Conservation (phyloP, 2,888 invertebrate species). For the Sesia apiformis region DNA sequence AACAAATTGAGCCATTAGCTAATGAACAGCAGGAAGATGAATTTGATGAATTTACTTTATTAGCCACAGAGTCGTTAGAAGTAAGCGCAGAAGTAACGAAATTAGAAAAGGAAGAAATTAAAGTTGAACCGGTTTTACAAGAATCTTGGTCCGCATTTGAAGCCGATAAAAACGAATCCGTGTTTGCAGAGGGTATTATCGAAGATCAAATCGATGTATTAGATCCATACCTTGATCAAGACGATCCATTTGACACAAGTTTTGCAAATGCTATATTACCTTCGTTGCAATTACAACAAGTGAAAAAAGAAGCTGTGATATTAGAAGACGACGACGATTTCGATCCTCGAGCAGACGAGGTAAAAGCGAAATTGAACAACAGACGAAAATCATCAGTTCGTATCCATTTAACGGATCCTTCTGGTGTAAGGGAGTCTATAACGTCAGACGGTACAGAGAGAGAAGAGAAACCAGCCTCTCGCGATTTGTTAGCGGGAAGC, state of each 20-base stretch:
- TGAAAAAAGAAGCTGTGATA: constrained; percentile 49
- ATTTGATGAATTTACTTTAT: constrained; percentile 84
- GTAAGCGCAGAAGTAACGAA: constrained; percentile 69
- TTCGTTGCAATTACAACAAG: constrained; percentile 40
- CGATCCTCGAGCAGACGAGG: constrained; percentile 79
- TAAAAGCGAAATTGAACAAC: constrained; percentile 47
- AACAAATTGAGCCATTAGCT: constrained; percentile 10
- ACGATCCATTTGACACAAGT: constrained; percentile 90
- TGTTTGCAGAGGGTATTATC: constrained; percentile 58
- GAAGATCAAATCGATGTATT: constrained; percentile 62
- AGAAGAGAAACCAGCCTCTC: constrained; percentile 33
- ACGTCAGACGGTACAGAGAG: constrained; percentile 67
- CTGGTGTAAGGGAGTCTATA: constrained; percentile 74
- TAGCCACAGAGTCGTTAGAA: constrained; percentile 84
- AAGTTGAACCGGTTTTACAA: constrained; percentile 55
- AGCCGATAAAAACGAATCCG: constrained; percentile 60
- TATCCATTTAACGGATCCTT: constrained; percentile 78
- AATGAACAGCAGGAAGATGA: constrained; percentile 62
- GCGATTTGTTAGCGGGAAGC: constrained; percentile 85
- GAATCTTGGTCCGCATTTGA: constrained; percentile 81
- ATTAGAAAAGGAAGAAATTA: constrained; percentile 54
- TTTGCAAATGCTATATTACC: constrained; percentile 86
- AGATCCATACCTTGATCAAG: constrained; percentile 71
- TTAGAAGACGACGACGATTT: constrained; percentile 73
- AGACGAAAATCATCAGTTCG: constrained; percentile 68